Conservation (phyloP, 2,888 invertebrate genomes). For the Slavum lentiscoides region DNA sequence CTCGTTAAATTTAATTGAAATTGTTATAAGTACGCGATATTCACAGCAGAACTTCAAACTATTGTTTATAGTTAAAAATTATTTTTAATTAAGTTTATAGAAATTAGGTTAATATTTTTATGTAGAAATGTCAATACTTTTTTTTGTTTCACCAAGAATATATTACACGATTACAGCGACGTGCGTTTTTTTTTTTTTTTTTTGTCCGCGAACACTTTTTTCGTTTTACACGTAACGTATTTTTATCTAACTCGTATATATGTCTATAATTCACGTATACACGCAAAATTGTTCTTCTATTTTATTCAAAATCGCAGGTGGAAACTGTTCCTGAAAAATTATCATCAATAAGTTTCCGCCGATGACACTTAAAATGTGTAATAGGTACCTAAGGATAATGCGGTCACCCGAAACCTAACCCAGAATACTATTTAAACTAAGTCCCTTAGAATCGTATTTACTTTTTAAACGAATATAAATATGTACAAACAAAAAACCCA, state of each 20-base stretch:
- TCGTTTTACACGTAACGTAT: no score
- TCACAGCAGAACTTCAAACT: no score
- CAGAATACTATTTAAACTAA: not conserved
- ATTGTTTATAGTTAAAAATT: not conserved
- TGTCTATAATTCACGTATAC: not conserved
- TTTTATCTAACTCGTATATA: no score
- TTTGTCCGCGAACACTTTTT: no score
- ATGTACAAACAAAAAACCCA: not conserved
- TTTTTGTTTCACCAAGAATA: no score
- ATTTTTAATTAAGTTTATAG: not conserved
- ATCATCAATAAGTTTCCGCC: not conserved
- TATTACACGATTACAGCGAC: no score
- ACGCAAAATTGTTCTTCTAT: not conserved
- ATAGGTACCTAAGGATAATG: not conserved
- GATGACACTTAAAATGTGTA: not conserved
- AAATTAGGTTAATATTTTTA: not conserved
- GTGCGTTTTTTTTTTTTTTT: no score
- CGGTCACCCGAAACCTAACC: not conserved
- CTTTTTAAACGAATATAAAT: not conserved
- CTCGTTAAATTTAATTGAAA: not conserved
- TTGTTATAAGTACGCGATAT: not conserved
- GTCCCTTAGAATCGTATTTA: not conserved
- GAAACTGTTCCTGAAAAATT: constrained; percentile 4
- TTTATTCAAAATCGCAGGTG: not conserved
- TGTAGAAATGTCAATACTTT: not conserved